phyloP scores from a whole-genome alignment of 37 sponge, comb jelly and placozoan species.

The Tethya wilhelma region DNA sequence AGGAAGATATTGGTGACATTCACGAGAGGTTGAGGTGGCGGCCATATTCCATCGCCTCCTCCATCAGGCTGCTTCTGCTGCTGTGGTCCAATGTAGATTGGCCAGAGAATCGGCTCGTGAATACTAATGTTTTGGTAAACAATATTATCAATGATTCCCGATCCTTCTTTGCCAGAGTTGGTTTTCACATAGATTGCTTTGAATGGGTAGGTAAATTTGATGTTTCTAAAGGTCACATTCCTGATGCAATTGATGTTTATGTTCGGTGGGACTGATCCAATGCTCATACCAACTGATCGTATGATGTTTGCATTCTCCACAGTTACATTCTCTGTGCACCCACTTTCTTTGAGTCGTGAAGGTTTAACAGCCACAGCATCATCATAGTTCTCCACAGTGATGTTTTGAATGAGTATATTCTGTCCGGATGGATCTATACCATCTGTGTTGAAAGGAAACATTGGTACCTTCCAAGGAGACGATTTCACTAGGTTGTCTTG shows the following conservation, averaged over 20 bases:
- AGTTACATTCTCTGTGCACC: constrained; percentile 39
- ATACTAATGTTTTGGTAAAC: constrained; percentile 22
- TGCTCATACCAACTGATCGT: constrained; percentile 38
- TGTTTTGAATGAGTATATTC: constrained; percentile 38
- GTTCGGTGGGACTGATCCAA: constrained; percentile 53
- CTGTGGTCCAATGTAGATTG: constrained; percentile 50
- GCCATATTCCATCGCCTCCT: constrained; percentile 27
- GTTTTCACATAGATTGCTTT: constrained; percentile 50
- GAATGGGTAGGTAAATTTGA: constrained; percentile 23
- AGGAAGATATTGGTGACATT: constrained; percentile 17
- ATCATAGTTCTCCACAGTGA: constrained; percentile 42
- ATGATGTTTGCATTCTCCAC: constrained; percentile 7
- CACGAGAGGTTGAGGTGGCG: constrained; percentile 32
- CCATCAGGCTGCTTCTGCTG: constrained; percentile 45
- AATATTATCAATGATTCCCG: constrained; percentile 34
- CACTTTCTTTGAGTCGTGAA: not conserved
- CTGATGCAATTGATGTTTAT: constrained; percentile 20
- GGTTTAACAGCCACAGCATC: constrained; percentile 58
- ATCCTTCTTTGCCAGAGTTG: constrained; percentile 36
- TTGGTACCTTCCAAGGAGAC: constrained; percentile 8
- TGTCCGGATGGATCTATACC: constrained; percentile 43
- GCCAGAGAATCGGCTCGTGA: constrained; percentile 15
- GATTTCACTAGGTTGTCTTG: constrained; percentile 6
- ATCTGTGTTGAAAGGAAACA: constrained; percentile 53
- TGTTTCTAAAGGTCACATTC: constrained; percentile 22